Base-by-base conservation (phyloP, 2,797 vertebrate genomes). In the Scolopax rusticola region DNA sequence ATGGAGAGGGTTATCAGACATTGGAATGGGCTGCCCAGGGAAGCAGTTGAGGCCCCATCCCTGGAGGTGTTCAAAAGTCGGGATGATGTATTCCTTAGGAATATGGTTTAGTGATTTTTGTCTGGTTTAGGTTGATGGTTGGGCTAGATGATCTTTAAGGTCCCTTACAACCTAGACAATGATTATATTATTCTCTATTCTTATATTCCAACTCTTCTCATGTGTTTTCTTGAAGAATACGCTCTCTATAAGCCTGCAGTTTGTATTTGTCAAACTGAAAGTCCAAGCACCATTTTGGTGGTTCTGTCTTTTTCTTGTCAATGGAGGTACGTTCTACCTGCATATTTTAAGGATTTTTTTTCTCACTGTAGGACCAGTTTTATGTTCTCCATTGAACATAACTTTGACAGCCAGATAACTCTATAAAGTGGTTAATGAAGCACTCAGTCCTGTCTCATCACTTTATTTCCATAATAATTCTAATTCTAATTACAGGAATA, bases 401-500 rank as follows among this genome's bases (percentile, higher is more conserved):
- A n/a, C 23, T 57, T 64, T 54, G 57, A 71, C 15, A 93, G 45
- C 9, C 18, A 56, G 9, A 12, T 82, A 60, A 12, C 6, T 60
- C 21, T 53, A 3, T 53, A 3, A 60, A 41, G 41, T 43, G 16
- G 41, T 43, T 43, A 70, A 38, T 47, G 56, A 79, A 61, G 14
- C 6, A 76, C n/a, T 81, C 13, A 15, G 53, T 93, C 7, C 12
- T 82, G 30, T 73, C 12, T 53, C 73, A 65, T 87, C 21, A 56
- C 57, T 81, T 69, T 77, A 83, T 74, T 91, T 84, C 69, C 53
- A 68, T 95, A 91, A 92, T 92, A 83, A 94, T 92, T 91, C 20
- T 86, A 75, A 89, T 89, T 93, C 32, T 45, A 65, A 83, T 96
- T 96, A 48, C 96, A 99, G 99, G 98, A 92, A 98, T 99, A 96